These are phyloP conservation scores for Neuroterus valhalla DNA, from an alignment of 1,140 invertebrate species.

Conservation along the genomic window DNA sequence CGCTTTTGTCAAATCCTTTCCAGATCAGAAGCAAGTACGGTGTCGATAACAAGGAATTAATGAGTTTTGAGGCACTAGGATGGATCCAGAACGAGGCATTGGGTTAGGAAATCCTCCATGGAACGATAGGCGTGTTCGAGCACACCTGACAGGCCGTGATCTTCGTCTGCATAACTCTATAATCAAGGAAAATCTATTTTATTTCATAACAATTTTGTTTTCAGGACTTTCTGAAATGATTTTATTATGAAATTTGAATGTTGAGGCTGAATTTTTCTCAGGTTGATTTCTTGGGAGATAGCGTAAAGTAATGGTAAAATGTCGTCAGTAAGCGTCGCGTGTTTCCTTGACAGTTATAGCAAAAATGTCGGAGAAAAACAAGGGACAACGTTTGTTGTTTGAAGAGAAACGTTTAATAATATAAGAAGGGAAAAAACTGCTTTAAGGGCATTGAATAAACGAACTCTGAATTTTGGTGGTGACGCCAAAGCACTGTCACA, in stretches of 20 bases:
- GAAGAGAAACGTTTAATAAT: too few species aligned
- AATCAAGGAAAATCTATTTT: slow-evolving; percentile 19
- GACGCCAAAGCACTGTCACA: too few species aligned
- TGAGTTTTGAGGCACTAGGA: slow-evolving; percentile 74
- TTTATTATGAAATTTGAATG: neutral
- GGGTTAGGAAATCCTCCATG: slow-evolving; percentile 89
- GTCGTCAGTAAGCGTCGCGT: too few species aligned
- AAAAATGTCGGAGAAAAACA: too few species aligned
- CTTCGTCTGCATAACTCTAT: slow-evolving; percentile 90
- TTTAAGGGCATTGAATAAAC: too few species aligned
- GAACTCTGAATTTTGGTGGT: too few species aligned
- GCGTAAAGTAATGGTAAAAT: too few species aligned
- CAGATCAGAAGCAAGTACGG: slow-evolving; percentile 64
- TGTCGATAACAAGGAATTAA: slow-evolving; percentile 69
- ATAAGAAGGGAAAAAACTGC: too few species aligned
- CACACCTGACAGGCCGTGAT: slow-evolving; percentile 84
- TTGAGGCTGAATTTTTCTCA: too few species aligned
- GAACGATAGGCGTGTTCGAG: slow-evolving; percentile 89
- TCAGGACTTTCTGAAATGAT: neutral
- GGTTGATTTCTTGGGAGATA: too few species aligned
- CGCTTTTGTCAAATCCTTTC: slow-evolving; percentile 50
- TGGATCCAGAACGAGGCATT: slow-evolving; percentile 89
- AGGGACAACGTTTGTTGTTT: too few species aligned
- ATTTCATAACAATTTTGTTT: slow-evolving; percentile 14
- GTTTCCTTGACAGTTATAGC: too few species aligned